Evolutionary conservation across 1,140 invertebrate species (phyloP).

Genomic region (Tetramorium parvispinum): DNA sequence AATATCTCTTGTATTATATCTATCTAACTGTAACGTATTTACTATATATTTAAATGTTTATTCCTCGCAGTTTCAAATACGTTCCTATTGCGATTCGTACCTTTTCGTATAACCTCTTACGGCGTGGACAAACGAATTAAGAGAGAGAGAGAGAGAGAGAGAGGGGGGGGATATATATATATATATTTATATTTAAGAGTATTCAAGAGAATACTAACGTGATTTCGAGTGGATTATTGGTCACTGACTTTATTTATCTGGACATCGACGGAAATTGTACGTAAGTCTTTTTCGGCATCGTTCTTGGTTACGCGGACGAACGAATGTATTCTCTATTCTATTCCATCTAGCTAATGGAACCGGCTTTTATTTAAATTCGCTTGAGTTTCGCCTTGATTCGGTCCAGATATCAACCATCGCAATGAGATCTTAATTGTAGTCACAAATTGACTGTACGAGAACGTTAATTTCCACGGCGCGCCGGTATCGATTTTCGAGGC

Average conservation of each 20-base stretch:
- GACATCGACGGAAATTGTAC: slow-evolving; percentile 16
- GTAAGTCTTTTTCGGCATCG: background rate
- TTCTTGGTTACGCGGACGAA: slow-evolving; percentile 28
- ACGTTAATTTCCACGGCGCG: slow-evolving; percentile 58
- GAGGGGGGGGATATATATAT: too few species aligned
- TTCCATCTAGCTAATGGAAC: background rate
- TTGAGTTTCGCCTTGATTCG: slow-evolving; percentile 5
- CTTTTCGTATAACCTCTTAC: too few species aligned
- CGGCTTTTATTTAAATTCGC: slow-evolving; percentile 42
- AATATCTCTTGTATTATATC: too few species aligned
- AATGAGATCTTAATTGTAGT: slow-evolving; percentile 42
- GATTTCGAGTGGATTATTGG: background rate
- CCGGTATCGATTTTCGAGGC: slow-evolving; percentile 44
- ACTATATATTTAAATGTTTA: too few species aligned
- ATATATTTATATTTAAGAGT: too few species aligned
- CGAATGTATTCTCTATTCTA: slow-evolving; percentile 42
- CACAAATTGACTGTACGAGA: slow-evolving; percentile 58
- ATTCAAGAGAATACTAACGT: background rate
- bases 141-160: too few species aligned
- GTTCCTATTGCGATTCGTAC: too few species aligned
- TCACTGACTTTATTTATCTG: background rate
- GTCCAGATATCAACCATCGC: slow-evolving; percentile 32
- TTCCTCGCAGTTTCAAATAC: too few species aligned
- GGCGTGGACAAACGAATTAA: too few species aligned
- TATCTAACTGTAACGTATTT: too few species aligned